Evolutionary conservation across 2,888 invertebrate species (phyloP).

Genomic region (Eugnorisma glareosa): DNA sequence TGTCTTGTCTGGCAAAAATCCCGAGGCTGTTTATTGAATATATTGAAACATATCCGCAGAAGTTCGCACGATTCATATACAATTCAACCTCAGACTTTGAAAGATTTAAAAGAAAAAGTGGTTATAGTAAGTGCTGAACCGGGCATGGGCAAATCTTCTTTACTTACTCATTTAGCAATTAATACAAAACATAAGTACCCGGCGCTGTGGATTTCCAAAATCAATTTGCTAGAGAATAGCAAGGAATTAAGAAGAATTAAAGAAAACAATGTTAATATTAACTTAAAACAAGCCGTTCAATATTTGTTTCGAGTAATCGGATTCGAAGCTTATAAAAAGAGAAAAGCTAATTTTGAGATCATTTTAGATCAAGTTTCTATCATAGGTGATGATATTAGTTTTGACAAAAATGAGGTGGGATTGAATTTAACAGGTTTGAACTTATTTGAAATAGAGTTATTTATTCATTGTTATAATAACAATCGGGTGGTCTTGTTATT

Average conservation of each 20-base stretch:
- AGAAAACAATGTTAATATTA: conserved; percentile 13
- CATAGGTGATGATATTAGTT: conserved; percentile 14
- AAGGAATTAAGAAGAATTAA: conserved; percentile 36
- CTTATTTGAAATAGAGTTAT: conserved; percentile 50
- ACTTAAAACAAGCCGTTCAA: conserved; percentile 27
- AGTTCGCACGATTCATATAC: conserved; percentile 12
- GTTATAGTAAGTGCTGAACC: conserved; percentile 62
- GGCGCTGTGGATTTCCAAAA: conserved; percentile 57
- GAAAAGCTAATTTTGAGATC: background rate
- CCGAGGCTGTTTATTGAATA: conserved; percentile 36
- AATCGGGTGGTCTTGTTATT: conserved; percentile 49
- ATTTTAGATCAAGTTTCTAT: conserved; percentile 17
- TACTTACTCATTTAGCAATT: conserved; percentile 61
- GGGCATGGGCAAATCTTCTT: conserved; percentile 67
- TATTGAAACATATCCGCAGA: conserved; percentile 46
- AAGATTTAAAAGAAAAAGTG: conserved; percentile 51
- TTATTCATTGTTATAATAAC: conserved; percentile 57
- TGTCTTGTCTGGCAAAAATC: conserved; percentile 50
- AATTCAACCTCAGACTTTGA: conserved; percentile 26
- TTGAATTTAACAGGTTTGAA: conserved; percentile 16
- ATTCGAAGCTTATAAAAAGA: conserved; percentile 11
- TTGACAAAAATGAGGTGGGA: background rate
- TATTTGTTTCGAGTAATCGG: conserved; percentile 38
- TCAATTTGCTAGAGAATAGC: conserved; percentile 56
- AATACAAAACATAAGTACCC: conserved; percentile 56